Base-by-base conservation (phyloP, 2,888 invertebrate genomes). In the Mesoligia furuncula region DNA sequence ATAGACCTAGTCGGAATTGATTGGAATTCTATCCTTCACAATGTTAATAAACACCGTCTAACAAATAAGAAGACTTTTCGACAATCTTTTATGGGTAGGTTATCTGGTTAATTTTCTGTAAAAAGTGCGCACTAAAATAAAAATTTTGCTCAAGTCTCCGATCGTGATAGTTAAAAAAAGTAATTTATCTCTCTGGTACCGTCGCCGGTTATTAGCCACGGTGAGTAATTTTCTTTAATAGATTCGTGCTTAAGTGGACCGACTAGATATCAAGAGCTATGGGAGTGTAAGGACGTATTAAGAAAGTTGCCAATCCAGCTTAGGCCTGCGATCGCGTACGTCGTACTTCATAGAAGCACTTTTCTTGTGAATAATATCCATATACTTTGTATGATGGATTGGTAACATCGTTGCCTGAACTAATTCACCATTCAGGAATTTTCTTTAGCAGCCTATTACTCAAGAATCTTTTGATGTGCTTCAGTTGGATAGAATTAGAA, bases 241-340 rank as follows among this genome's bases (percentile, higher is more conserved):
- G 69, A 79, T 85, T 82, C 71, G 36, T 80, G 73, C 27, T 66
- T 27, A 76, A 89, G 72, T 80, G 67, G 74, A 27, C 13, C 69
- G 48, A 70, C 75, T 59, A 74, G 73, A 79, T 62, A 62, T 77
- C 65, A 81, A 73, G 73, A 80, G 74, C 61, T 70, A 78, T 67
- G n/a, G 75, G 64, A 81, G 79, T 75, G 79, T 80, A 77, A 70
- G 61, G 59, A 77, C 79, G 83, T 74, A 81, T 88, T 83, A 87
- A 93, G 94, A 94, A 94, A 95, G 93, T 93, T 92, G 92, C 80
- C 83, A 80, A 88, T 89, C 92, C 78, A 85, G 90, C 86, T 91
- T 86, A 83, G 86, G 85, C 83, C 82, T 81, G 87, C 84, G 79
- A 86, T 90, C 87, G 88, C 84, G 79, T 86, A 89, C 87, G 88